Percentiles rank a stretch among this genome's conserved stretches.
phyloP scores from a whole-genome alignment of 1,140 invertebrate species.

The Drosophila azteca region DNA sequence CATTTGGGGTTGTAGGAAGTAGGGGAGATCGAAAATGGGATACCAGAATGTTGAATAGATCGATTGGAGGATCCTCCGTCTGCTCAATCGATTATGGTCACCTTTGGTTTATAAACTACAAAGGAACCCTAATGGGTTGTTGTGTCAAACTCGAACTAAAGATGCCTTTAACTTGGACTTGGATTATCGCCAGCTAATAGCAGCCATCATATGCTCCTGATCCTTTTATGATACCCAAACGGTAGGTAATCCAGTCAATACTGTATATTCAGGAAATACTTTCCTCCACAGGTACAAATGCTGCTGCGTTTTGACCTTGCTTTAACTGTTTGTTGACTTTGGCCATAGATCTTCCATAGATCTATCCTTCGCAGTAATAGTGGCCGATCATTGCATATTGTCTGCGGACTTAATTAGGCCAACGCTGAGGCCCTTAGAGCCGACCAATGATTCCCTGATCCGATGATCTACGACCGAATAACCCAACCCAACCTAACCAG shows the following conservation, averaged over 20 bases:
- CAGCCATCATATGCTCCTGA: background rate
- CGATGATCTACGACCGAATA: constrained; percentile 18
- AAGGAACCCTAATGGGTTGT: no score
- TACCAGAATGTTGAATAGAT: no score
- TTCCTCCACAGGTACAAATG: constrained; percentile 8
- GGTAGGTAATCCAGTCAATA: constrained; percentile 9
- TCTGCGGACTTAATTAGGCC: constrained; percentile 58
- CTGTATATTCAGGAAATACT: constrained; percentile 13
- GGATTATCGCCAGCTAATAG: constrained; percentile 3
- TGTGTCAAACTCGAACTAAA: no score
- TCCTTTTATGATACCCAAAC: constrained; percentile 35
- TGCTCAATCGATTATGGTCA: no score
- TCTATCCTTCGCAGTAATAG: constrained; percentile 51
- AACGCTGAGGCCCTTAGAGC: constrained; percentile 38
- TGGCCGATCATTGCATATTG: constrained; percentile 29
- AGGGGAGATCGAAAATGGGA: background rate
- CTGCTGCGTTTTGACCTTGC: constrained; percentile 4
- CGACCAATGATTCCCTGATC: constrained; percentile 44
- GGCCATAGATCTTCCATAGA: constrained; percentile 18
- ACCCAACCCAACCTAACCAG: no score
- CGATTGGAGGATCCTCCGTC: no score
- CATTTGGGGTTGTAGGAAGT: constrained; percentile 24
- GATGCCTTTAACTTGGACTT: no score
- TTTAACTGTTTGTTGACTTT: constrained; percentile 71
- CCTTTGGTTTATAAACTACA: no score